A percentile compares a stretch with the other conserved stretches of the same genome.
Conservation (phyloP, 2,797 vertebrate genomes). For the Hyperoplus lanceolatus region DNA sequence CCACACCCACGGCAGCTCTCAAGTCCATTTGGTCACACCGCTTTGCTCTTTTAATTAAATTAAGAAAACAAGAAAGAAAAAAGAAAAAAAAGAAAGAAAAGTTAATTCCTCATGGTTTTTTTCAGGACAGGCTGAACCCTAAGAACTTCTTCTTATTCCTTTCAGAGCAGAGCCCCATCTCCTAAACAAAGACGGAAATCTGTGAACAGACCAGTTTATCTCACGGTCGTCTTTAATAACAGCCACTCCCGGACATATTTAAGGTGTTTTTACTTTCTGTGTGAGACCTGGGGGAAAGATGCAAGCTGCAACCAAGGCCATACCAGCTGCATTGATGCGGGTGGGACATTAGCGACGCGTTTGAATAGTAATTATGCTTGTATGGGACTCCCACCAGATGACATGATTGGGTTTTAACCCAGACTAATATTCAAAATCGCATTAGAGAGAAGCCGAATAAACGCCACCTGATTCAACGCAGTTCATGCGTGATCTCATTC, state of each 20-base stretch:
- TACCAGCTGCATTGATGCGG: conserved; percentile 93
- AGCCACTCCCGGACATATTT: neutral
- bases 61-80: conserved; percentile 5
- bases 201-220: conserved; percentile 32
- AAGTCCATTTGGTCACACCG: conserved; percentile 63
- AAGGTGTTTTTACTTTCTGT: conserved; percentile 52
- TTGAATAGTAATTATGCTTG: conserved; percentile 93
- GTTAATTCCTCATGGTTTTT: conserved; percentile 32
- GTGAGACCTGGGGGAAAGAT: conserved; percentile 71
- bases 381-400: conserved; percentile 99
- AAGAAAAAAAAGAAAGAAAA: conserved; percentile 8
- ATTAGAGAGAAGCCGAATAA: conserved; percentile 85
- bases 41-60: conserved; percentile 24
- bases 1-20: conserved; percentile 49
- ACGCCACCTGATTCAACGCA: conserved; percentile 82
- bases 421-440: conserved; percentile 89
- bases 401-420: conserved; percentile 90
- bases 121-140: conserved; percentile 33
- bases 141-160: conserved; percentile 48
- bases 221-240: conserved; percentile 9
- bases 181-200: conserved; percentile 18
- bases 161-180: conserved; percentile 38
- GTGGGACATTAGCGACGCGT: conserved; percentile 93
- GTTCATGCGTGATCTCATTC: conserved; percentile 86
- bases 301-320: conserved; percentile 65